Base-by-base conservation (phyloP, 2,888 invertebrate species). In the Lasiommata megera region DNA sequence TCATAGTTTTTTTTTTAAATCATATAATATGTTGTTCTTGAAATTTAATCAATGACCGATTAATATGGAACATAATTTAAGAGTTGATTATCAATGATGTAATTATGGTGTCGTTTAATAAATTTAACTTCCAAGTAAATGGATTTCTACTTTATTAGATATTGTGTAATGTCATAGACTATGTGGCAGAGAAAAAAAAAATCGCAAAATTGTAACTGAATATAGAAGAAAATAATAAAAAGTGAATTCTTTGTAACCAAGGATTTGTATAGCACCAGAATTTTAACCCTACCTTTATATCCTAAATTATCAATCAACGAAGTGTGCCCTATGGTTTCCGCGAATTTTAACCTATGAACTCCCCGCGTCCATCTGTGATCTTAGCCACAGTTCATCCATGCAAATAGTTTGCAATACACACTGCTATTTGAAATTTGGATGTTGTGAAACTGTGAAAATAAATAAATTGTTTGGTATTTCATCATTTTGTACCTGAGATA, bases 121-220 rank as follows among this genome's bases (percentile, higher is more conserved):
- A 88, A 87, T 83, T 83, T 81, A 88, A 85, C 84, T 87, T 86
- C 82, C 86, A 85, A 81, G 73, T 88, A 83, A 79, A 82, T 82
- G 81, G 76, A 85, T 86, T 88, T 88, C 83, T 88, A 88, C 85
- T 88, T 88, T 88, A 87, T 84, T 88, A 85, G 82, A 84, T 82
- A 83, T 81, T 85, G 80, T 87, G 84, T 85, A 84, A 82, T 84
- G 77, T 82, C 80, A 70, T 76, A 80, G 82, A 79, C 77, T 75
- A 80, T 72, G 85, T 88, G 86, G 83, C 84, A 80, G 80, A 80
- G 74, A 88, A 85, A 87, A 84, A n/a, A 58, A 61, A 90, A 88
- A 88, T 84, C 81, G 89, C 83, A 88, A 90, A 90, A 90, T 83
- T 89, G 88, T 89, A 88, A 88, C 82, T 76, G 78, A 82, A 81